These are phyloP conservation scores for Hirtodrosophila histrioides DNA, from an alignment of 2,888 invertebrate species.

Conservation along the genomic window DNA sequence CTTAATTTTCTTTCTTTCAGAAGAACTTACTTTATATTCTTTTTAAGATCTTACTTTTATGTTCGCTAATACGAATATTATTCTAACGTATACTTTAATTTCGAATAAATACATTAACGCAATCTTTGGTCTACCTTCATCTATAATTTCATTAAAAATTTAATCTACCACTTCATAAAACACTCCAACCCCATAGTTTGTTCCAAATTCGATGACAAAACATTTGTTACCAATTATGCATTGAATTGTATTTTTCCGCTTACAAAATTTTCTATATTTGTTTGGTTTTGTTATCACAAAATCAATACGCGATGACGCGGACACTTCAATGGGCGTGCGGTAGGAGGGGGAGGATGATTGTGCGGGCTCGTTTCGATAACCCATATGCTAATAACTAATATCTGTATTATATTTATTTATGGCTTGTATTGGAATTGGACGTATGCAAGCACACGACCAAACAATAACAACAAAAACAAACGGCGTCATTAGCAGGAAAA, in stretches of 20 bases:
- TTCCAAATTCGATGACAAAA: constrained; percentile 37
- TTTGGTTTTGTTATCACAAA: constrained; percentile 63
- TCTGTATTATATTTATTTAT: constrained; percentile 78
- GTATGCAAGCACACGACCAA: constrained; percentile 66
- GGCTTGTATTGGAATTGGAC: constrained; percentile 61
- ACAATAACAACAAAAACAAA: constrained; percentile 32
- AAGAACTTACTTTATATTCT: too few species aligned
- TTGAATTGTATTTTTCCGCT: constrained; percentile 56
- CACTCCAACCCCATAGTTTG: constrained; percentile 12
- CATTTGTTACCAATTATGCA: constrained; percentile 73
- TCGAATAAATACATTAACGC: too few species aligned
- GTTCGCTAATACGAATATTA: too few species aligned
- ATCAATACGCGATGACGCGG: constrained; percentile 73
- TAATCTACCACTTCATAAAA: constrained; percentile 5
- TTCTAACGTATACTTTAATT: too few species aligned
- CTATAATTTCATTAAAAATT: neutral
- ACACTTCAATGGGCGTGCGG: constrained; percentile 27
- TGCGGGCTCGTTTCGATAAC: constrained; percentile 45
- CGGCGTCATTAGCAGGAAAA: constrained; percentile 59
- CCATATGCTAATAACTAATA: constrained; percentile 79
- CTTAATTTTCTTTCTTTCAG: too few species aligned
- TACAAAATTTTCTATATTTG: constrained; percentile 12
- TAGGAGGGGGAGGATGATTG: neutral
- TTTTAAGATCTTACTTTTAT: too few species aligned
- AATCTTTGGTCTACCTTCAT: neutral